Base-by-base conservation (phyloP, 2,888 invertebrate genomes). In the Coelinius sp. region DNA sequence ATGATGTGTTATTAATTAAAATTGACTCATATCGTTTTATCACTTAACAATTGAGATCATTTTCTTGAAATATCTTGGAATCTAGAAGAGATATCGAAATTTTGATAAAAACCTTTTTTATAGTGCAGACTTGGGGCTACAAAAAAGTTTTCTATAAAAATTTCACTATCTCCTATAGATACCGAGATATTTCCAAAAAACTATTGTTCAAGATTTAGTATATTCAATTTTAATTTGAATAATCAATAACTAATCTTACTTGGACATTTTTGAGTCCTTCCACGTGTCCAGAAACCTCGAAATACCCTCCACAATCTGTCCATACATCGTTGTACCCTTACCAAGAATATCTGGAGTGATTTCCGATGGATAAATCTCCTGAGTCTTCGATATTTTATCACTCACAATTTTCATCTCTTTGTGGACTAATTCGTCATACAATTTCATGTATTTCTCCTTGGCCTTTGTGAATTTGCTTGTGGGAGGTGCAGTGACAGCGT, bases 191-290 rank as follows among this genome's bases (percentile, higher is more conserved):
- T n/a, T n/a, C n/a, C n/a, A n/a, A 31, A 31, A 31, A 31, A 31
- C 4, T 31, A 4, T 31, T 6, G 5, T 31, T 31, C 31, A 31
- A 31, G 31, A 31, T 4, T 31, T 31, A 4, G 31, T 6, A n/a
- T 31, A 31, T 5, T 31, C 7, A 31, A 31, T 31, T 31, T 31
- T 31, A 5, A 5, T 31, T 7, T 31, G 7, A 31, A 14, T 46
- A 20, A 31, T 52, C 7, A 41, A 49, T 10, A 17, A 12, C 90
- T n/a, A n/a, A n/a, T n/a, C n/a, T 90, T 70, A 91, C 91, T 88
- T 88, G 81, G 89, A 90, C 12, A 88, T 85, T 78, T 89, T 89
- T 70, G 89, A 88, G 74, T 89, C 88, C 75, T 89, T 89, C 31
- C 89, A 75, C 1, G 83, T 82, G 68, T 84, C 88, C 76, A 88